Evolutionary conservation across 1,140 invertebrate genomes (phyloP).

Genomic region (Drosophila punjabiensis): DNA sequence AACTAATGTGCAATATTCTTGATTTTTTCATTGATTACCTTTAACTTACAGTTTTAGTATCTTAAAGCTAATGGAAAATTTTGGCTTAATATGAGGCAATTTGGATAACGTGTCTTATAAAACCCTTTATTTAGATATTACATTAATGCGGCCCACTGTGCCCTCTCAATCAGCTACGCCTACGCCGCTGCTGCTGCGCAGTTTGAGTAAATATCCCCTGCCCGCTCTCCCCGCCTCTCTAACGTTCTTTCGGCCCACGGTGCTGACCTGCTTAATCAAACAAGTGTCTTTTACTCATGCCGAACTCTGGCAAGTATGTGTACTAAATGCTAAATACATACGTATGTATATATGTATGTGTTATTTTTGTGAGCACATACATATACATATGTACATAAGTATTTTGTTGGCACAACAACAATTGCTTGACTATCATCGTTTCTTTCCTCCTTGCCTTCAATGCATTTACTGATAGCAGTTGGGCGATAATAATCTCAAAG

Average conservation of each 20-base stretch:
- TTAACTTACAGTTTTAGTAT: too few species aligned
- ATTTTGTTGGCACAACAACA: slow-evolving; percentile 68
- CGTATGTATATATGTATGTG: neutral
- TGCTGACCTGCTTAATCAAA: slow-evolving; percentile 71
- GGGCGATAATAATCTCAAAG: slow-evolving; percentile 31
- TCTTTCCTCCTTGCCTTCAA: slow-evolving; percentile 30
- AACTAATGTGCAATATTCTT: neutral
- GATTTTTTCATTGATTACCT: too few species aligned
- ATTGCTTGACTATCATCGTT: slow-evolving; percentile 31
- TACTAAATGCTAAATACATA: slow-evolving; percentile 35
- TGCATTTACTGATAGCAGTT: slow-evolving; percentile 54
- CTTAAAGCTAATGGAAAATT: too few species aligned
- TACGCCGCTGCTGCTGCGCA: slow-evolving; percentile 68
- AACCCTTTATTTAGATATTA: neutral
- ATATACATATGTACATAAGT: neutral
- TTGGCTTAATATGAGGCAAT: neutral
- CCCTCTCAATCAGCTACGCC: slow-evolving; percentile 36
- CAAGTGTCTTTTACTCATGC: slow-evolving; percentile 70
- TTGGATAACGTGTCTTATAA: neutral
- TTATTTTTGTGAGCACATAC: neutral
- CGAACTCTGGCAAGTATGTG: slow-evolving; percentile 29
- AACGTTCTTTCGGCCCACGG: slow-evolving; percentile 1
- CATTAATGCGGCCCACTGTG: slow-evolving; percentile 49
- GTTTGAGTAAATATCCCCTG: slow-evolving; percentile 55
- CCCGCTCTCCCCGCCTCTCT: slow-evolving; percentile 9